phyloP scores from a whole-genome alignment of 23 tunicate species.

The Aplidium turbinatum region DNA sequence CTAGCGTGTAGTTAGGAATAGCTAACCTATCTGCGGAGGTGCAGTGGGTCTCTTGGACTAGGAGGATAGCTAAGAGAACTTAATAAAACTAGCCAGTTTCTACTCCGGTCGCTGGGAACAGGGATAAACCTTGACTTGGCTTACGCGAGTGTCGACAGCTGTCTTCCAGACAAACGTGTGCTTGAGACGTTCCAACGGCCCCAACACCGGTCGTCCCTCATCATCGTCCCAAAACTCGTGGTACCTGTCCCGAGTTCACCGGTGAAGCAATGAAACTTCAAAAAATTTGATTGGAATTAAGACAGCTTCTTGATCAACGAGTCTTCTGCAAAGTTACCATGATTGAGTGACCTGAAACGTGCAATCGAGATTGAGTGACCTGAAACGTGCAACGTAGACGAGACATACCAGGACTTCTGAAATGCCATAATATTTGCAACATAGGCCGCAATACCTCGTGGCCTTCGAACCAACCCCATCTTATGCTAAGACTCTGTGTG shows the following conservation, averaged over 20 bases:
- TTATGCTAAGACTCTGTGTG: conserved; percentile 12
- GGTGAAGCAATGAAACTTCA: conserved; percentile 21
- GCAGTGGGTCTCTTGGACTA: too few relatives aligned
- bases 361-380: too few relatives aligned
- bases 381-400: background rate
- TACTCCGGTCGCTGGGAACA: background rate
- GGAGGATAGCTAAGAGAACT: too few relatives aligned
- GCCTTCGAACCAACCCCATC: conserved; percentile 2
- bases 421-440: background rate
- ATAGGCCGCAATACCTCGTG: conserved; percentile 13
- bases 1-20: too few relatives aligned
- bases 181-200: conserved; percentile 4
- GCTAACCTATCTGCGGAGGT: too few relatives aligned
- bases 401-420: conserved; percentile 22
- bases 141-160: conserved; percentile 11
- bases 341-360: too few relatives aligned
- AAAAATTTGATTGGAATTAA: background rate
- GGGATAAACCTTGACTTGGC: conserved; percentile 1
- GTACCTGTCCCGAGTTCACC: conserved; percentile 9
- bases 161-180: background rate
- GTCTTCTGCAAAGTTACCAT: background rate
- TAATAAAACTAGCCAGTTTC: conserved; percentile 8
- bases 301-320: conserved; percentile 1
- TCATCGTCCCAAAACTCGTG: background rate
- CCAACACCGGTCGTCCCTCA: conserved; percentile 18